Percentiles rank a stretch among this genome's conserved stretches.
Conservation (phyloP, 1,140 invertebrate species). For the Calliphora vicina region DNA sequence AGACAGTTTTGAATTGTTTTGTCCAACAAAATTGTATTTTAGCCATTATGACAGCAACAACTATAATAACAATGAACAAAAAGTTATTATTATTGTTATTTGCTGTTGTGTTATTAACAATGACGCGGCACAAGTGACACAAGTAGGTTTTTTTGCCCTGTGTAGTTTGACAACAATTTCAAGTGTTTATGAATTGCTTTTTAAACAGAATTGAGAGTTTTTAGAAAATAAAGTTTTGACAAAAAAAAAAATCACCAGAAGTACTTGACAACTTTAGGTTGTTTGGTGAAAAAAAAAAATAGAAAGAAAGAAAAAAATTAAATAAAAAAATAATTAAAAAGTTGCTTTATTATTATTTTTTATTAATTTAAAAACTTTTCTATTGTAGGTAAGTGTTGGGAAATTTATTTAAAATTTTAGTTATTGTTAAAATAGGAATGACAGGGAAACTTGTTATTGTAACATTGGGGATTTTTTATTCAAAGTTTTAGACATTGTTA, state of each 20-base stretch:
- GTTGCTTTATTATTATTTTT: neutral
- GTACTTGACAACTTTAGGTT: neutral
- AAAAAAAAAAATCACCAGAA: neutral
- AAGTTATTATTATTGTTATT: no score
- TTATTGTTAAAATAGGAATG: no score
- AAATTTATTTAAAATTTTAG: neutral
- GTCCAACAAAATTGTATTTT: neutral
- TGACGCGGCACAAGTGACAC: neutral
- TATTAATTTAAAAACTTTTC: neutral
- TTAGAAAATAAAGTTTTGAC: neutral
- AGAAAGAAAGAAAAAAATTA: neutral
- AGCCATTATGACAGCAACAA: neutral
- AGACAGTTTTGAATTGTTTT: neutral
- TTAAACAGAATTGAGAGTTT: neutral
- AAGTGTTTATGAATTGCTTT: constrained; percentile 13
- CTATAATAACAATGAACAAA: neutral
- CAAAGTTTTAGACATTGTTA: no score
- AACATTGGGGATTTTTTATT: no score
- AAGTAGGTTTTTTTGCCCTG: neutral
- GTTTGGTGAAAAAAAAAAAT: neutral
- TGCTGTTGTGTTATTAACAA: neutral
- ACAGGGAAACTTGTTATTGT: no score
- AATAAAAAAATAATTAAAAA: neutral
- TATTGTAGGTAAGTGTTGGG: neutral
- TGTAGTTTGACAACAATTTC: constrained; percentile 13